Base-by-base conservation (phyloP, 2,888 invertebrate genomes). In the Resseliella maxima region DNA sequence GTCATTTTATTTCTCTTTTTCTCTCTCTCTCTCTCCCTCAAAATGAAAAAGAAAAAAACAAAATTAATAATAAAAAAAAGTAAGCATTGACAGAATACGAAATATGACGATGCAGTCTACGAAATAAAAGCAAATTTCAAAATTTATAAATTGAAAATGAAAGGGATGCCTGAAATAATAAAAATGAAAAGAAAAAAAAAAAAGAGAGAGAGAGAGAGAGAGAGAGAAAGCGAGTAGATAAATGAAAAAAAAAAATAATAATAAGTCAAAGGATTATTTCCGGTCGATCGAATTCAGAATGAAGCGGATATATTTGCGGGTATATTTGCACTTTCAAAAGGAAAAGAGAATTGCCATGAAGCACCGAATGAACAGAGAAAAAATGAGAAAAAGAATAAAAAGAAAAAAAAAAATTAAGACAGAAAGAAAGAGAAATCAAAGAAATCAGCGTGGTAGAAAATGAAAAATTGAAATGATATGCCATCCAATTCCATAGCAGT, bases 261-360 rank as follows among this genome's bases (percentile, higher is more conserved):
- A 83, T 83, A 83, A 38, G 83, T 83, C 83, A 83, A 38, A 83
- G 38, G 83, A 83, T 83, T 83, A 83, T 38, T 83, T 83, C 81
- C 83, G 38, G 36, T 83, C 83, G 83, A 83, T 38, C 83, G 83
- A 83, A 83, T 38, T n/a, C 83, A 72, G 72, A 50, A 1, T 38
- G 24, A 83, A 24, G n/a, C 83, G 83, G 38, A 83, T 38, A 31
- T 38, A 83, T 83, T 31, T 72, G 72, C 72, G 72, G 35, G 72
- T 59, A 24, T 59, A 59, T 59, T 24, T 59, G 50, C 50, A 59
- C 5, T 59, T 59, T 6, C 24, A 2, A 59, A 59, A 59, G 6
- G 15, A 59, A 31, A 10, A 31, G 31, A 31, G 31, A 0, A 72
- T 8, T 8, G 3, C 27, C 0, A 35, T 31, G 72, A 72, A 12